Conservation (phyloP, 2,797 vertebrate genomes). For the Sebastolobus alascanus region DNA sequence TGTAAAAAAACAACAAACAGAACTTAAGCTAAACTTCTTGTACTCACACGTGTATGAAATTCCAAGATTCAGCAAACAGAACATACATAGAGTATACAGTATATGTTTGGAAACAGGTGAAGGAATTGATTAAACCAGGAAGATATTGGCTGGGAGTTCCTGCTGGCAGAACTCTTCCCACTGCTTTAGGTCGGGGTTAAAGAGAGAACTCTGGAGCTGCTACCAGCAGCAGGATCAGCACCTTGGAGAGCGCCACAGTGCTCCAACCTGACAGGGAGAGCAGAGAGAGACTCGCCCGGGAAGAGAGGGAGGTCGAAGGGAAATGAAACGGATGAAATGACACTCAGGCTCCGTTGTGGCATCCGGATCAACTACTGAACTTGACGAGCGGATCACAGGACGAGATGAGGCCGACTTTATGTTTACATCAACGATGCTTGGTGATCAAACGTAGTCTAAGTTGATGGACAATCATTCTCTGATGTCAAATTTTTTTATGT, state of each 20-base stretch:
- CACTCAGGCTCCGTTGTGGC: neutral
- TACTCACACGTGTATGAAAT: neutral
- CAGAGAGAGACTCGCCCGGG: neutral
- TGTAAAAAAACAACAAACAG: neutral
- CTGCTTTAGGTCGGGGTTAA: neutral
- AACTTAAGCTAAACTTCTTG: neutral
- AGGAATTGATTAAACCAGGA: neutral
- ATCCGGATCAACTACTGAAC: too few relatives aligned
- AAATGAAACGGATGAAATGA: neutral
- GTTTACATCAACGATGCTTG: neutral
- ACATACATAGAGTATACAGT: neutral
- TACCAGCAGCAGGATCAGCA: neutral
- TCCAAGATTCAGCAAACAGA: neutral
- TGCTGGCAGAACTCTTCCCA: neutral
- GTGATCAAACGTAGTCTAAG: neutral
- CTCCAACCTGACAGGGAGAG: neutral
- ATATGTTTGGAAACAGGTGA: neutral
- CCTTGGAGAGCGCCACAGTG: neutral
- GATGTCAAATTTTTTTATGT: neutral
- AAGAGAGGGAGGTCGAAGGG: neutral
- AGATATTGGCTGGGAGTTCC: neutral
- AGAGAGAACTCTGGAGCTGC: neutral
- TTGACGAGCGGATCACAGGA: too few relatives aligned
- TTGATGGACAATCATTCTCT: neutral
- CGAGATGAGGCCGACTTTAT: too few relatives aligned